Evolutionary conservation across 2,797 vertebrate species (phyloP).

Genomic region (Dryobates pubescens): DNA sequence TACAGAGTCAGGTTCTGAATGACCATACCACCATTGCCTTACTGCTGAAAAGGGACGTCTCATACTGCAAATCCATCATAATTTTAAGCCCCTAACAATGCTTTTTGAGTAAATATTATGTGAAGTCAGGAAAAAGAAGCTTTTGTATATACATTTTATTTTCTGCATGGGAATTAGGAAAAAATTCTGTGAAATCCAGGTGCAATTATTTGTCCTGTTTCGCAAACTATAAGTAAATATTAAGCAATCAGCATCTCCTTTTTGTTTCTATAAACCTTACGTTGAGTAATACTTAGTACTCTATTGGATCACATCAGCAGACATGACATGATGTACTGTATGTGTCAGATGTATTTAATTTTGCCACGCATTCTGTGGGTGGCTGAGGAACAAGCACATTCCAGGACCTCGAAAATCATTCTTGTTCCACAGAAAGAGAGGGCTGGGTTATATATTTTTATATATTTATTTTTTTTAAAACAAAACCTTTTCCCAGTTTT

Average conservation of each 20-base stretch:
- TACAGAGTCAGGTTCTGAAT: neutral
- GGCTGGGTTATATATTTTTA: neutral
- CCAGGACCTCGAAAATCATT: constrained; percentile 23
- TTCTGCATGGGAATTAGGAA: neutral
- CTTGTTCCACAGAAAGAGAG: neutral
- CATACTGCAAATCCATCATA: neutral
- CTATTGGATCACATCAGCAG: constrained; percentile 1
- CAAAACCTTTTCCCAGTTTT: neutral
- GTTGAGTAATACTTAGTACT: constrained; percentile 13
- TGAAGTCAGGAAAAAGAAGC: neutral
- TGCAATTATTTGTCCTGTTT: neutral
- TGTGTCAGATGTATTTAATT: constrained; percentile 40
- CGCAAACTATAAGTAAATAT: neutral
- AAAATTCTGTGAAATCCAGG: neutral
- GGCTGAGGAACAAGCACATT: constrained; percentile 19
- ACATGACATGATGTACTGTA: constrained; percentile 22
- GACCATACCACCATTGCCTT: neutral
- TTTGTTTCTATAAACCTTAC: constrained; percentile 4
- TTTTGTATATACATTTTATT: neutral
- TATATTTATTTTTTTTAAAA: too few species aligned
- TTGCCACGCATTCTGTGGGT: constrained; percentile 41
- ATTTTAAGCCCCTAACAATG: neutral
- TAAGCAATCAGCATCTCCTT: neutral
- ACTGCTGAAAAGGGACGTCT: neutral
- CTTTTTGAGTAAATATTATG: neutral